A percentile compares a stretch with the other conserved stretches of the same genome.
phyloP scores from a whole-genome alignment of 2,888 invertebrate species.

The Schizaphis graminum region DNA sequence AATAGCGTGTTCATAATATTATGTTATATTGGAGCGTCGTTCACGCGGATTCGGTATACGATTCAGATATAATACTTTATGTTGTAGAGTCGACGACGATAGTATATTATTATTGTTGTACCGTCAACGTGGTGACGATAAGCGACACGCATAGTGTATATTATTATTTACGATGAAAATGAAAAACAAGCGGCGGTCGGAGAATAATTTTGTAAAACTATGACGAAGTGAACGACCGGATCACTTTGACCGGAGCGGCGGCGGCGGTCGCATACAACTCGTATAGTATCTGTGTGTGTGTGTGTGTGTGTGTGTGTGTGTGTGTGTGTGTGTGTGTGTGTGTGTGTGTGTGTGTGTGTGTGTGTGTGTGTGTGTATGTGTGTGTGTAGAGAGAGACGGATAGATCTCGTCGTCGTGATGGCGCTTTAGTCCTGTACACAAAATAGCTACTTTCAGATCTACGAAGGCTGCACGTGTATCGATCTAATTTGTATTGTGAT shows the following conservation, averaged over 20 bases:
- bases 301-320: no score
- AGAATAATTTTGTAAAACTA: not conserved
- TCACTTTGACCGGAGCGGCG: not conserved
- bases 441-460: not conserved
- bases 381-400: not conserved
- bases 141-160: not conserved
- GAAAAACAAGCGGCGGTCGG: not conserved
- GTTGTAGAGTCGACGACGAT: not conserved
- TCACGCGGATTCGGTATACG: not conserved
- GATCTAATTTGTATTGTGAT: not conserved
- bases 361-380: not conserved
- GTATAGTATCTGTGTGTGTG: not conserved
- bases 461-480: not conserved
- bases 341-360: no score
- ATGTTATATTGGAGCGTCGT: not conserved
- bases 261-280: no score
- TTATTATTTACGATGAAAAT: not conserved
- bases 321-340: no score
- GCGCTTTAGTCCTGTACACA: not conserved
- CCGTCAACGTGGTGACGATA: not conserved
- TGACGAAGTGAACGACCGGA: no score
- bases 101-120: not conserved
- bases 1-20: not conserved
- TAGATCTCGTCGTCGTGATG: not conserved
- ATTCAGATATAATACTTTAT: not conserved